Evolutionary conservation across 2,113 vertebrate species (phyloP).

Genomic region (Oryzias woworae): DNA sequence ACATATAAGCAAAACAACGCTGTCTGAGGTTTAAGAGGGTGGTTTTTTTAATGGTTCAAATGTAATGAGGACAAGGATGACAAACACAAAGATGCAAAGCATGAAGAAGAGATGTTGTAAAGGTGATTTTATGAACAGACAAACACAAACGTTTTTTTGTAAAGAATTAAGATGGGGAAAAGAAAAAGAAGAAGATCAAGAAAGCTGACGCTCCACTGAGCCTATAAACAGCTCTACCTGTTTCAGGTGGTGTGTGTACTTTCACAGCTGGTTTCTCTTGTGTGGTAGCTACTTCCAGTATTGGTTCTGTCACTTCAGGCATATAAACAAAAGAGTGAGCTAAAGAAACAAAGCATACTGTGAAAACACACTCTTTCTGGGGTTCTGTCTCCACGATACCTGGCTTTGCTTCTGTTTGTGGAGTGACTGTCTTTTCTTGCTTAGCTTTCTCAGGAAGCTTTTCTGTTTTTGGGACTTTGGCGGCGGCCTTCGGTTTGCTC

Average conservation of each 20-base stretch:
- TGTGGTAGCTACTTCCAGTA: slow-evolving; percentile 46
- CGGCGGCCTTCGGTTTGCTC: slow-evolving; percentile 29
- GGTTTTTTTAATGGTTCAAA: no score
- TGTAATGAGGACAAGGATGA: not conserved
- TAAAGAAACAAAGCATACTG: slow-evolving; percentile 1
- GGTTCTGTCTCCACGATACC: slow-evolving; percentile 41
- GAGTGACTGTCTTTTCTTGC: slow-evolving; percentile 30
- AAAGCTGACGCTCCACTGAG: slow-evolving; percentile 1
- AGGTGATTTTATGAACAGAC: not conserved
- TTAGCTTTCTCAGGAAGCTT: slow-evolving; percentile 23
- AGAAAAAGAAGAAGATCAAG: not conserved
- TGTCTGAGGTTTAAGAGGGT: no score
- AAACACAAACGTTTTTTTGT: not conserved
- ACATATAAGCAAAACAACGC: not conserved
- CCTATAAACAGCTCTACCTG: slow-evolving; percentile 51
- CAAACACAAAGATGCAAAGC: not conserved
- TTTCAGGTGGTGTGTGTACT: slow-evolving; percentile 37
- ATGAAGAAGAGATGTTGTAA: no score
- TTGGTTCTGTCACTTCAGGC: slow-evolving; percentile 38
- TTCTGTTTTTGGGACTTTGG: slow-evolving; percentile 45
- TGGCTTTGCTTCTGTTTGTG: slow-evolving; percentile 44
- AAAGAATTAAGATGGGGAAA: not conserved
- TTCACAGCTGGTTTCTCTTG: slow-evolving; percentile 42
- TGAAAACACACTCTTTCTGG: not conserved
- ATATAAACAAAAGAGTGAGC: slow-evolving; percentile 21